Evolutionary conservation across 2,797 vertebrate genomes (phyloP).

Genomic region (Pseudomugil gertrudae): DNA sequence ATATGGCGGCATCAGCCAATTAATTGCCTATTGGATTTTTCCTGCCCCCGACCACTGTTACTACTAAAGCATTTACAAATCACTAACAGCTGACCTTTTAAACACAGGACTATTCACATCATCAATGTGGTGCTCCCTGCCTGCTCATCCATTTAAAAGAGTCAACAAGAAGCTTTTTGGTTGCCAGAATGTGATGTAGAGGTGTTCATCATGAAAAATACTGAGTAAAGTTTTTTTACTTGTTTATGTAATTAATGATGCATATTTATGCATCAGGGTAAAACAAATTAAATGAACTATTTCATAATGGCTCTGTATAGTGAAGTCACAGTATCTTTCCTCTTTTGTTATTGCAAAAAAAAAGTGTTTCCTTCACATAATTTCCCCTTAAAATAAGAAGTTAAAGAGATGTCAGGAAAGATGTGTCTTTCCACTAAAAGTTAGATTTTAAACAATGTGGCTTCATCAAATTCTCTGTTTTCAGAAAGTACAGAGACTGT

Average conservation of each 20-base stretch:
- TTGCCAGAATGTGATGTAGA: background rate
- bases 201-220: background rate
- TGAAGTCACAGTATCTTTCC: background rate
- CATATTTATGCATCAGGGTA: background rate
- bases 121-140: background rate
- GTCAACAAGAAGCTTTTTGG: background rate
- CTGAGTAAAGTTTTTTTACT: background rate
- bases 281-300: background rate
- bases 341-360: background rate
- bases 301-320: background rate
- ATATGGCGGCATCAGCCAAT: background rate
- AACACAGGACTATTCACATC: background rate
- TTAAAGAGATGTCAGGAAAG: background rate
- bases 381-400: background rate
- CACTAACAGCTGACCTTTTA: background rate
- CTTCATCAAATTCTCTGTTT: background rate
- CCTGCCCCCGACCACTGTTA: too few species aligned
- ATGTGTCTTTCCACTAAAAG: background rate
- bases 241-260: too few species aligned
- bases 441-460: background rate
- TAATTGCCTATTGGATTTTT: background rate
- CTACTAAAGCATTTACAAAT: constrained; percentile 4
- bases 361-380: background rate
- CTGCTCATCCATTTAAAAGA: background rate
- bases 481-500: background rate